phyloP scores from a whole-genome alignment of 2,888 invertebrate genomes.

The Aricia artaxerxes region DNA sequence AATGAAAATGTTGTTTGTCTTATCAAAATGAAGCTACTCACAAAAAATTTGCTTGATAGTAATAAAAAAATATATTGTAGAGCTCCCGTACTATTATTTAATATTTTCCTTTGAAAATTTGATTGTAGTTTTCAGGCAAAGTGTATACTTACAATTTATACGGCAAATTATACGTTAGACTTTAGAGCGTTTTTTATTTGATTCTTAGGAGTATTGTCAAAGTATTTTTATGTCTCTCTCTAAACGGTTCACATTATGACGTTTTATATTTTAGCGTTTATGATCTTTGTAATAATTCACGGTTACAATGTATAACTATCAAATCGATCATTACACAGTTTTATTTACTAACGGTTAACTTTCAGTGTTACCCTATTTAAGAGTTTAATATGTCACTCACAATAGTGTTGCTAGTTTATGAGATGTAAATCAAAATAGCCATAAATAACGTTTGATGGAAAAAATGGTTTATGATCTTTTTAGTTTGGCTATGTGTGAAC shows the following conservation, averaged over 20 bases:
- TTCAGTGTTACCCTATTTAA: constrained; percentile 71
- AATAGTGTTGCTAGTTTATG: constrained; percentile 68
- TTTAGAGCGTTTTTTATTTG: not conserved
- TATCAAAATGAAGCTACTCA: too few species aligned
- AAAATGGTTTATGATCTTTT: constrained; percentile 34
- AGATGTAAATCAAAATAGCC: constrained; percentile 65
- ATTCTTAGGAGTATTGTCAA: not conserved
- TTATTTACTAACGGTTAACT: constrained; percentile 34
- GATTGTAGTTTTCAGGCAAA: too few species aligned
- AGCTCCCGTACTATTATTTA: too few species aligned
- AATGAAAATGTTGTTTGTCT: too few species aligned
- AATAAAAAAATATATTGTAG: too few species aligned
- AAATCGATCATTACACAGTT: constrained; percentile 17
- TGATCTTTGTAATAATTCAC: not conserved
- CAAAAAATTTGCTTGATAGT: too few species aligned
- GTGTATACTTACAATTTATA: too few species aligned
- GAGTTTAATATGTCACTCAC: constrained; percentile 63
- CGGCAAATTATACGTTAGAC: too few species aligned
- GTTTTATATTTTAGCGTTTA: constrained; percentile 2
- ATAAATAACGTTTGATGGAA: constrained; percentile 66
- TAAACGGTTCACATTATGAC: constrained; percentile 11
- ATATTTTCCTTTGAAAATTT: too few species aligned
- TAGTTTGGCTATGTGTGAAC: constrained; percentile 14
- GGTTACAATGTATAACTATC: constrained; percentile 12
- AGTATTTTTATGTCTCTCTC: not conserved